phyloP scores from a whole-genome alignment of 1,140 invertebrate species.

The Ditylenchus dipsaci region DNA sequence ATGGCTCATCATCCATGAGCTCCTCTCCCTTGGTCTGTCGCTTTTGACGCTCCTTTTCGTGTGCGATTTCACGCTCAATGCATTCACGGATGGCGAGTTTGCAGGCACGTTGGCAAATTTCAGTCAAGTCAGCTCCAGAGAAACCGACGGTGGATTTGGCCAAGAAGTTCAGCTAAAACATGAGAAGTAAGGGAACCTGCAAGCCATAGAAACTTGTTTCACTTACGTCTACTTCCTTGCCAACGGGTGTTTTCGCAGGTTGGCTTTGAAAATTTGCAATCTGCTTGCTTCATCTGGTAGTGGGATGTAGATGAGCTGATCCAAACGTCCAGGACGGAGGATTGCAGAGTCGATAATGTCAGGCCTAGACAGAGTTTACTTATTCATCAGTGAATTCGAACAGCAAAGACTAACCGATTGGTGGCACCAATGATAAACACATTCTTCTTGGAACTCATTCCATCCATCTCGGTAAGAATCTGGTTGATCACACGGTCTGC shows the following conservation, averaged over 20 bases:
- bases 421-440: constrained; percentile 98
- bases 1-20: constrained; percentile 69
- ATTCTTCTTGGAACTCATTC: constrained; percentile 97
- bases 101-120: constrained; percentile 98
- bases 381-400: background rate
- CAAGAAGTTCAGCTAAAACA: constrained; percentile 69
- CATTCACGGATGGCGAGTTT: constrained; percentile 96
- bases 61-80: constrained; percentile 88
- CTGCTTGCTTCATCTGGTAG: constrained; percentile 96
- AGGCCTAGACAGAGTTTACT: constrained; percentile 61
- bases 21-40: constrained; percentile 78
- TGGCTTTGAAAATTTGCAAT: constrained; percentile 87
- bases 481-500: constrained; percentile 99
- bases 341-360: constrained; percentile 99
- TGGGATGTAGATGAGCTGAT: constrained; percentile 99
- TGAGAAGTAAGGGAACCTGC: too few species aligned
- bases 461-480: constrained; percentile 99
- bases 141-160: constrained; percentile 94
- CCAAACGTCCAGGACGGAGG: constrained; percentile 90
- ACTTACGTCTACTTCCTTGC: constrained; percentile 79
- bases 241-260: constrained; percentile 92
- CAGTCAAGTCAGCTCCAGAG: constrained; percentile 96
- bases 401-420: constrained; percentile 64
- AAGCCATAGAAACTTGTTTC: too few species aligned
- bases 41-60: constrained; percentile 76